Evolutionary conservation across 2,113 vertebrate genomes (phyloP).

Genomic region (Psammodynastes pulverulentus): DNA sequence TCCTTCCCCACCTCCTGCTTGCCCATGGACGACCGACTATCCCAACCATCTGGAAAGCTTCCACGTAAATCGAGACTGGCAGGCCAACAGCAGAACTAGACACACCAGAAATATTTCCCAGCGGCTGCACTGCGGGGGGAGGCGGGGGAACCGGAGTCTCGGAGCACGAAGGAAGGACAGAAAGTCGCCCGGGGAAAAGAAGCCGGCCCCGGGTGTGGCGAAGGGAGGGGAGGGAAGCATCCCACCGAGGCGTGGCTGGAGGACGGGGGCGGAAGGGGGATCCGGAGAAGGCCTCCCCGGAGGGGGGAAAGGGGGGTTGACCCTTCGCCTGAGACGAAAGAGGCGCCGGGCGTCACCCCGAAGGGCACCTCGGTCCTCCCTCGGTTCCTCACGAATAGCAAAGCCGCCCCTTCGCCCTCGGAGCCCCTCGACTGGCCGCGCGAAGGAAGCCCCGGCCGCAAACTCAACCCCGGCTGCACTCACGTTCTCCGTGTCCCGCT

Average conservation of each 20-base stretch:
- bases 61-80: neutral
- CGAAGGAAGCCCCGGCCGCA: neutral
- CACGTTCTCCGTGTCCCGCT: conserved; percentile 91
- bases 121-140: neutral
- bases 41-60: neutral
- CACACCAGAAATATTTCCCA: neutral
- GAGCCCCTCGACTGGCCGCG: neutral
- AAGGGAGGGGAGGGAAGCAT: neutral
- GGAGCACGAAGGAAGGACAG: neutral
- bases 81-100: neutral
- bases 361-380: neutral
- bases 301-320: neutral
- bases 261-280: neutral
- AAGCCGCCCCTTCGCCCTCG: neutral
- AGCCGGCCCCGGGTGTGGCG: neutral
- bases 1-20: neutral
- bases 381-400: neutral
- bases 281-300: neutral
- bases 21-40: neutral
- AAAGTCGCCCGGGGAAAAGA: neutral
- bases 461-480: conserved; percentile 50
- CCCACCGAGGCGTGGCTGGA: conserved; percentile 25
- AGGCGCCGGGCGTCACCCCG: neutral
- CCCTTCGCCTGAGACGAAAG: neutral
- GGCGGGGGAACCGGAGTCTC: neutral